Conservation (phyloP, 2,113 vertebrate species). For the Orycteropus afer region DNA sequence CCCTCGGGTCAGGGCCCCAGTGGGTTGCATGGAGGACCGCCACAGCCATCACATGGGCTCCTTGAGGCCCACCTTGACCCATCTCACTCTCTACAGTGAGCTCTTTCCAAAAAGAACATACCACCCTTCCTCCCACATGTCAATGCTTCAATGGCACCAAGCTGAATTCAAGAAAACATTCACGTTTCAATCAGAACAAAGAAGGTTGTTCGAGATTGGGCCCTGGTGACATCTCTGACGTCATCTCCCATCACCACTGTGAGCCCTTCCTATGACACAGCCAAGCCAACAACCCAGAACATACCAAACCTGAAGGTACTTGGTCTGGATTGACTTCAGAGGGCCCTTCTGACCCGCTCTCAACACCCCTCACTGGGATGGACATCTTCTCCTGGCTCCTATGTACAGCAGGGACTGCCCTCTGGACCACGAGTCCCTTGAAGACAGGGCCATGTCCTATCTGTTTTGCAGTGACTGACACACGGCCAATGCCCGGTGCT, state of each 20-base stretch:
- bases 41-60: not conserved
- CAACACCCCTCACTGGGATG: not conserved
- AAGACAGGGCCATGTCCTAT: not conserved
- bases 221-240: not conserved
- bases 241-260: not conserved
- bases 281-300: not conserved
- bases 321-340: not conserved
- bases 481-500: fast-evolving
- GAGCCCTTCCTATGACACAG: not conserved
- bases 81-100: not conserved
- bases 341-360: not conserved
- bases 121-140: not conserved
- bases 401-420: fast-evolving
- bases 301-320: not conserved
- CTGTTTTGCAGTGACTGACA: not conserved
- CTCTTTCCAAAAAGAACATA: not conserved
- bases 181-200: not conserved
- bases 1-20: not conserved
- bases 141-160: not conserved
- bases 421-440: not conserved
- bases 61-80: not conserved
- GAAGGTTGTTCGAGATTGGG: not conserved
- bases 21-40: not conserved
- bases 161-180: not conserved
- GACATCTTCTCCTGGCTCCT: not conserved